Conservation (phyloP, 2,797 vertebrate genomes). For the Coreius guichenoti region DNA sequence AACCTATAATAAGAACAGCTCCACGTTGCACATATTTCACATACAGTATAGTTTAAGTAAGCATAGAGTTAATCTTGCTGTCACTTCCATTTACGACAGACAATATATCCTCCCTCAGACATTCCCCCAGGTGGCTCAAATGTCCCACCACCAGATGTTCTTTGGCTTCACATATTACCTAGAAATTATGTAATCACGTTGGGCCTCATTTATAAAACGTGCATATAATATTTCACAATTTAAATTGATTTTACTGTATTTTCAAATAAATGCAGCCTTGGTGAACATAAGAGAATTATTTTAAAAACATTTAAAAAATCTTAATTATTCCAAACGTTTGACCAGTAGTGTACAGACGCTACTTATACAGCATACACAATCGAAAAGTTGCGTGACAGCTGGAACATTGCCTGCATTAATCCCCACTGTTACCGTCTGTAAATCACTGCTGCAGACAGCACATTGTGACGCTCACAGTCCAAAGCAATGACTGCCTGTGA, state of each 20-base stretch:
- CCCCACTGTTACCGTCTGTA: slow-evolving; percentile 34
- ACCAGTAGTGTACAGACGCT: background rate
- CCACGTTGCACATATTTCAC: background rate
- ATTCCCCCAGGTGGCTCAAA: background rate
- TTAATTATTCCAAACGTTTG: background rate
- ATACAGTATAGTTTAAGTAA: background rate
- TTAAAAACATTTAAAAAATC: background rate
- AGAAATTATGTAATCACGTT: background rate
- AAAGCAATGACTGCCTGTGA: slow-evolving; percentile 74
- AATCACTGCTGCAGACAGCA: slow-evolving; percentile 57
- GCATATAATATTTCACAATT: background rate
- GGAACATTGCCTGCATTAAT: slow-evolving; percentile 23
- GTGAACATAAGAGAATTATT: background rate
- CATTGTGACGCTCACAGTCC: slow-evolving; percentile 57
- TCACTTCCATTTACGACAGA: slow-evolving; percentile 8
- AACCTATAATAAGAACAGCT: background rate
- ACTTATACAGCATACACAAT: background rate
- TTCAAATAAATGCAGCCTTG: background rate
- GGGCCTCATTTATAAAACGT: background rate
- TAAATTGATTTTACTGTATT: background rate
- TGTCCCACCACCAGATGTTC: background rate
- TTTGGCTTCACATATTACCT: background rate
- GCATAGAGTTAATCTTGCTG: background rate
- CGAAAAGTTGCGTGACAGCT: slow-evolving; percentile 17
- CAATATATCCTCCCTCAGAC: slow-evolving; percentile 1